phyloP scores from a whole-genome alignment of 2,113 vertebrate species.

The Pogona vitticeps region DNA sequence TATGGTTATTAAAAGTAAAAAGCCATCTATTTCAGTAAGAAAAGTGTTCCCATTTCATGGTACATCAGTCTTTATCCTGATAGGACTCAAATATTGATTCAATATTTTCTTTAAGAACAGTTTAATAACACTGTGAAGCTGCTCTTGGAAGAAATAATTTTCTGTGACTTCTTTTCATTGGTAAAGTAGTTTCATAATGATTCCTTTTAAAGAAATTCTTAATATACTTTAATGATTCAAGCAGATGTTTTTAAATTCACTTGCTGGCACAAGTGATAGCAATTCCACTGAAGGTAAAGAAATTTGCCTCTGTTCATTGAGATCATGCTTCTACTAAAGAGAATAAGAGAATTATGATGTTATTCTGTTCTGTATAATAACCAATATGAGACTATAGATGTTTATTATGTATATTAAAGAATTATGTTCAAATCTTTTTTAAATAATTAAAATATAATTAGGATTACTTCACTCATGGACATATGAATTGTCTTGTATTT shows the following conservation, averaged over 20 bases:
- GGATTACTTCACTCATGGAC: background rate
- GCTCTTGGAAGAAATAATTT: background rate
- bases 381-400: conserved; percentile 17
- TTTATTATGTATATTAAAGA: conserved; percentile 48
- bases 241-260: conserved; percentile 18
- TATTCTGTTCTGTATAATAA: conserved; percentile 17
- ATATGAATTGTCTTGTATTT: background rate
- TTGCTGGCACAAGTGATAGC: conserved; percentile 36
- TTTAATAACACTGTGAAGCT: background rate
- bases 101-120: background rate
- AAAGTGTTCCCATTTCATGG: background rate
- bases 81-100: background rate
- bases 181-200: background rate
- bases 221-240: conserved; percentile 2
- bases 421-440: conserved; percentile 19
- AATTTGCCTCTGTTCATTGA: background rate
- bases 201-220: background rate
- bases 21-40: background rate
- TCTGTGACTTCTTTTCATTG: background rate
- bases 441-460: too few species aligned
- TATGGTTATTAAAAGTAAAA: background rate
- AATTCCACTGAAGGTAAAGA: conserved; percentile 7
- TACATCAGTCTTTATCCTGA: background rate
- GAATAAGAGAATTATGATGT: background rate
- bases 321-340: conserved; percentile 8